Base-by-base conservation (phyloP, 2,113 vertebrate genomes). In the Leptodactylus fuscus region DNA sequence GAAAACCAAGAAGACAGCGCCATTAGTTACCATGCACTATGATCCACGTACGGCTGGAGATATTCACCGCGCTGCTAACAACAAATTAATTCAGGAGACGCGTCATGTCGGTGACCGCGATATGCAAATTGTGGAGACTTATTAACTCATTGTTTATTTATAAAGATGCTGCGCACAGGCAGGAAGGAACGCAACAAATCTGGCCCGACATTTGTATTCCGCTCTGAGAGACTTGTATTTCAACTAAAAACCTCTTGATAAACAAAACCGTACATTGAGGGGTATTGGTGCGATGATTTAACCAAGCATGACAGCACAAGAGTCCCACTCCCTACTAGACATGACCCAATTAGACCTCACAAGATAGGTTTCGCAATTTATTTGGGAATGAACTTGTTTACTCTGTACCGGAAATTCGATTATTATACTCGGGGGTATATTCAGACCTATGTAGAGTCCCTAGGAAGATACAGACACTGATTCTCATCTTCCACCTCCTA, bases 71-170 rank as follows among this genome's bases (percentile, higher is more conserved):
- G n/a, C 22, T 8, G 71, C 44, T 46, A 48, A 27, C 51, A 22
- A 15, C 32, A 32, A 58, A 24, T 79, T 38, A 79, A 41, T 79
- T 58, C 32, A 12, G 29, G 16, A 16, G 3, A 36, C 16, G 48
- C 29, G 3, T 22, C 12, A 3, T 22, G 24, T 53, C 74, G 0
- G 73, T 51, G 48, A 78, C 53, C n/a, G 13, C 8, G 51, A 38
- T 60, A 58, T 79, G 76, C 51, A 79, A 38, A 58, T 79, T 5
- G 32, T 3, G 0, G 51, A 58, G 49, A 46, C 34, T 79, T 79
- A 79, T 60, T 58, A 79, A 58, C 51, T 79, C 49, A 79, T 79
- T 24, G 20, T 79, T 79, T 79, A 79, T 79, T 58, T 79, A 79
- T 58, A 79, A 79, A 79, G 48, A 49, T 0, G 46, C 41, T 9